Base-by-base conservation (phyloP, 2,797 vertebrate genomes). In the Nannoperca obscura region DNA sequence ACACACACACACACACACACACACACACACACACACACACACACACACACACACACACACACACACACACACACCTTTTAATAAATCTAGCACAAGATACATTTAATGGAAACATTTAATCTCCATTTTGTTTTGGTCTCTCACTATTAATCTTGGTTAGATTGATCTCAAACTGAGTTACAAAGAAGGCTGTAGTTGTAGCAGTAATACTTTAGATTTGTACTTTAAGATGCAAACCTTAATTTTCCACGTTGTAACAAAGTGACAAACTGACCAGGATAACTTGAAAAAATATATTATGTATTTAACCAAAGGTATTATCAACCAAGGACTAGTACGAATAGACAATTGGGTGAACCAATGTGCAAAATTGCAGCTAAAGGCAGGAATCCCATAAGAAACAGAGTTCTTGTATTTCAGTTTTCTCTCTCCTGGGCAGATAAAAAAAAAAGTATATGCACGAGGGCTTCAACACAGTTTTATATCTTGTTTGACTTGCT, bases 1-100 rank as follows among this genome's bases (percentile, higher is more conserved):
- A 61, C 27, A 76, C 46, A 77, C 46, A 66, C 10, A 60, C 7
- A 61, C 38, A 72, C 22, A 70, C 38, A 69, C 24, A 27, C 24
- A 27, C 24, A 68, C 63, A 59, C 24, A 76, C 50, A 79, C 46
- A 69, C 7, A 60, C 7, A 61, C 38, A 72, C 22, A 70, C 38
- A 69, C 10, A 55, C 5, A 57, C 38, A 72, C 24, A 70, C 38
- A 69, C 7, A 55, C 7, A 68, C 63, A 61, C 27, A 76, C 40
- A 77, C 46, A 66, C 10, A 60, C 7, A 61, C 38, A 72, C 22
- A 70, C 38, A 69, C 27, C 19, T 10, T 12, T 40, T 20, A 52
- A 20, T 44, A 10, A 9, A 3, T 57, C 1, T 12, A 11, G 9
- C 17, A 4, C 12, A 32, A 62, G 30, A 20, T 15, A 27, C 24